Conservation (phyloP, 2,797 vertebrate genomes). For the Ctenopoma multispine region DNA sequence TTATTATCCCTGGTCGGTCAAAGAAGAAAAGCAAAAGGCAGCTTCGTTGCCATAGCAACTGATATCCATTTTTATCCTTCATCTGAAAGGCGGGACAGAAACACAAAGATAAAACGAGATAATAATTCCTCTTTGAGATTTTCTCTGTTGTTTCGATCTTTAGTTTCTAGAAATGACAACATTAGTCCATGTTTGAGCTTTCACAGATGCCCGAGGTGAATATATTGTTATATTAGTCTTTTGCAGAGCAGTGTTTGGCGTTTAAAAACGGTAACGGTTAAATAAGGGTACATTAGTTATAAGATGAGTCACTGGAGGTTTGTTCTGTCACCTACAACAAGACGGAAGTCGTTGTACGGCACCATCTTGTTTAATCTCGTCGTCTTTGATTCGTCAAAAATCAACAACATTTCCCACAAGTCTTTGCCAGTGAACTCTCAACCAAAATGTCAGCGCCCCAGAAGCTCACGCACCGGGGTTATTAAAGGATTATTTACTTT, state of each 20-base stretch:
- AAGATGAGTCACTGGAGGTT: neutral
- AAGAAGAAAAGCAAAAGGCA: constrained; percentile 53
- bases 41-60: constrained; percentile 75
- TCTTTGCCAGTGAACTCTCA: constrained; percentile 55
- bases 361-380: neutral
- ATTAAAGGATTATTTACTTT: neutral
- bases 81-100: constrained; percentile 55
- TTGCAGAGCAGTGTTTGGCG: neutral
- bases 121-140: neutral
- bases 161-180: no score
- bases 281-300: neutral
- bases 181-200: no score
- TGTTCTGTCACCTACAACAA: neutral
- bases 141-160: no score
- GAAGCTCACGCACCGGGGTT: constrained; percentile 19
- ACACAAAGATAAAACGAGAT: constrained; percentile 20
- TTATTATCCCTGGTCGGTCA: constrained; percentile 60
- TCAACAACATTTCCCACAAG: constrained; percentile 75
- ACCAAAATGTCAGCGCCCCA: constrained; percentile 77
- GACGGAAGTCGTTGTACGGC: rapidly evolving
- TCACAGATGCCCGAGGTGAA: no score
- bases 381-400: neutral
- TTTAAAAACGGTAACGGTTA: neutral
- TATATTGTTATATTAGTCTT: no score
- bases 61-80: constrained; percentile 67